Evolutionary conservation across 2,113 vertebrate genomes (phyloP).

Genomic region (Chroicocephalus ridibundus): DNA sequence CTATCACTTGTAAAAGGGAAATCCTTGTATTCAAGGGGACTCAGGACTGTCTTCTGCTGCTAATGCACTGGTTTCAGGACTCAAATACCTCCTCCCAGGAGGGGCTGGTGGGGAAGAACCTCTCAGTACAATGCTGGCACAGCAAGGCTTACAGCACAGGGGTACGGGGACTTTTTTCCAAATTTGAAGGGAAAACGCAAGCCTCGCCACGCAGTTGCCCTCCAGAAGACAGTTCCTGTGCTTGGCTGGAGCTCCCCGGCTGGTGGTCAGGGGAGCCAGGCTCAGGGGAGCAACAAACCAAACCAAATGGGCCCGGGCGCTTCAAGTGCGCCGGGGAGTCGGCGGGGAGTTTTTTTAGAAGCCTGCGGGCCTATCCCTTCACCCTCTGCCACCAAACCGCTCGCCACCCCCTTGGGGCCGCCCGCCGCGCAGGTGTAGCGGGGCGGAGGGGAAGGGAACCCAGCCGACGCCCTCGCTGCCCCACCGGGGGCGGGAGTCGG

Average conservation of each 20-base stretch:
- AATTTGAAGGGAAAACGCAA: neutral
- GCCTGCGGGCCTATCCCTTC: too few species aligned
- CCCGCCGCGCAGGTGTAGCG: neutral
- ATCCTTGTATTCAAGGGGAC: neutral
- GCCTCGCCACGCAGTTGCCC: neutral
- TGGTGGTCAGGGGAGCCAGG: neutral
- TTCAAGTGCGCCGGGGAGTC: too few species aligned
- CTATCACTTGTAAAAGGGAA: neutral
- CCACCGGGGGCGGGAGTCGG: accelerated
- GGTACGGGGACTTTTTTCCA: neutral
- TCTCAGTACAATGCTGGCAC: accelerated
- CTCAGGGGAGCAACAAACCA: neutral
- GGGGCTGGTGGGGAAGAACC: neutral
- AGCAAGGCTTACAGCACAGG: neutral
- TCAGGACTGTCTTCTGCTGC: neutral
- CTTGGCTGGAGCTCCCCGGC: neutral
- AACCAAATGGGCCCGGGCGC: accelerated
- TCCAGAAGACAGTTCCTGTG: neutral
- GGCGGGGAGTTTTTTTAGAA: neutral
- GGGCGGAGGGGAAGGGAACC: neutral
- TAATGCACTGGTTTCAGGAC: neutral
- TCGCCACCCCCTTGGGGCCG: neutral
- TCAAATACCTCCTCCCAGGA: accelerated
- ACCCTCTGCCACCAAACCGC: neutral
- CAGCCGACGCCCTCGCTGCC: neutral